These are phyloP conservation scores for Vidua chalybeata DNA, from an alignment of 2,113 vertebrate genomes.

Conservation along the genomic window DNA sequence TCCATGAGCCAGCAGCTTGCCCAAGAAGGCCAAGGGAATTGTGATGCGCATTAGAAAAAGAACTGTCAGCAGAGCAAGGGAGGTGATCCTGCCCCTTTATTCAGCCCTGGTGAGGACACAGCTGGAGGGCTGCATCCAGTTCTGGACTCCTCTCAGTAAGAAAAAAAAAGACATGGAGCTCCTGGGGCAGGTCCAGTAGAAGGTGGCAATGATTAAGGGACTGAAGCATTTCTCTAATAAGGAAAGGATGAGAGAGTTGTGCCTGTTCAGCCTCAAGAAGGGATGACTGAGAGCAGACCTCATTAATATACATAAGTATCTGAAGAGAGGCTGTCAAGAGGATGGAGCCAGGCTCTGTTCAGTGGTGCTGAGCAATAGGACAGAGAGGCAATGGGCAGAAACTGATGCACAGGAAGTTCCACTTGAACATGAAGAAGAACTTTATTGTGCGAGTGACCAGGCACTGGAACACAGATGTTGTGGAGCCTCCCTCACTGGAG, in stretches of 20 bases:
- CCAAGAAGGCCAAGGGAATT: not conserved
- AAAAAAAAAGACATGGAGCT: not conserved
- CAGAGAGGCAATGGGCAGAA: not conserved
- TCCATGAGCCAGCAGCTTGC: not conserved
- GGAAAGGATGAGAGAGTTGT: not conserved
- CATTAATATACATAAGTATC: not conserved
- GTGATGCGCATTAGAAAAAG: not conserved
- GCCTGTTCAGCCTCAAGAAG: not conserved
- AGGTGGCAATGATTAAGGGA: not conserved
- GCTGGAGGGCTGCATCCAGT: not conserved
- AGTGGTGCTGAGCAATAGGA: not conserved
- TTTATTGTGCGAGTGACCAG: not conserved
- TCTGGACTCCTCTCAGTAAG: not conserved
- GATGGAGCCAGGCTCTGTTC: not conserved
- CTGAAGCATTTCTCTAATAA: not conserved
- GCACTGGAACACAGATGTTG: not conserved
- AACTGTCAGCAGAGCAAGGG: not conserved
- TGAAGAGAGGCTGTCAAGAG: not conserved
- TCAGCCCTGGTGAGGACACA: not conserved
- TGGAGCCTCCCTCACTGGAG: not conserved
- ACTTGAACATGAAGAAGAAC: not conserved
- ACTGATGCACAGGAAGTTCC: not conserved
- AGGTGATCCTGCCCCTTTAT: not conserved
- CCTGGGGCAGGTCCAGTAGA: accelerated
- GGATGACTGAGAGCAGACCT: not conserved